A percentile compares a stretch with the other conserved stretches of the same genome.
Evolutionary conservation across 2,797 vertebrate species (phyloP).

Genomic region (Amphiprion clarkii): DNA sequence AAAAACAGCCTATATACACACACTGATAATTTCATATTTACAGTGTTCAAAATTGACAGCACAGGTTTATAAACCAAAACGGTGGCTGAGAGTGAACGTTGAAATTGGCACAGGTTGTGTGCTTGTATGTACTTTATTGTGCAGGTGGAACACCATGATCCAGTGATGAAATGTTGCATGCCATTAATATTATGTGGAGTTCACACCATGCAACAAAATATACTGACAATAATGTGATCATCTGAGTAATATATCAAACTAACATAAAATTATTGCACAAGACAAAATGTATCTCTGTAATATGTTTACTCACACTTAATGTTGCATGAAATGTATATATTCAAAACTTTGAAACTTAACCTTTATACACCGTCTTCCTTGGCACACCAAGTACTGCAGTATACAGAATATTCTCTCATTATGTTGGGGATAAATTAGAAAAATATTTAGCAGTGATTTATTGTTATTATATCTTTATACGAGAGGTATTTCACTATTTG

Average conservation of each 20-base stretch:
- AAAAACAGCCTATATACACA: slow-evolving; percentile 68
- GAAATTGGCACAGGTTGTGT: slow-evolving; percentile 25
- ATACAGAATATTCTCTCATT: slow-evolving; percentile 22
- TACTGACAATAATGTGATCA: slow-evolving; percentile 41
- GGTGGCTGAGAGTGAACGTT: slow-evolving; percentile 27
- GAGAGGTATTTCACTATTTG: slow-evolving; percentile 40
- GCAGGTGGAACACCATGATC: slow-evolving; percentile 26
- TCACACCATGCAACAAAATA: slow-evolving; percentile 70
- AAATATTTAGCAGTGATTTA: slow-evolving; percentile 54
- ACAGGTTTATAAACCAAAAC: slow-evolving; percentile 14
- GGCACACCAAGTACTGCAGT: slow-evolving; percentile 23
- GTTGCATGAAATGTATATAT: slow-evolving; percentile 69
- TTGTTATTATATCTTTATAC: slow-evolving; percentile 28
- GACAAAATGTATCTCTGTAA: slow-evolving; percentile 58
- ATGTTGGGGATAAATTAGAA: slow-evolving; percentile 43
- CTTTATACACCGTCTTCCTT: slow-evolving; percentile 42
- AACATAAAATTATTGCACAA: slow-evolving; percentile 60
- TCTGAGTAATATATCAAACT: slow-evolving; percentile 46
- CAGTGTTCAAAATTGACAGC: slow-evolving; percentile 32
- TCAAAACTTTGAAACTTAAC: slow-evolving; percentile 41
- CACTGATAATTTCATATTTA: slow-evolving; percentile 63
- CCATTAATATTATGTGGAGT: slow-evolving; percentile 48
- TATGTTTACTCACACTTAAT: slow-evolving; percentile 58
- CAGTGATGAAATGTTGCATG: slow-evolving; percentile 54
- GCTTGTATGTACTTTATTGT: slow-evolving; percentile 25